Conservation (phyloP, 1,140 invertebrate genomes). For the Calycopis cecrops region DNA sequence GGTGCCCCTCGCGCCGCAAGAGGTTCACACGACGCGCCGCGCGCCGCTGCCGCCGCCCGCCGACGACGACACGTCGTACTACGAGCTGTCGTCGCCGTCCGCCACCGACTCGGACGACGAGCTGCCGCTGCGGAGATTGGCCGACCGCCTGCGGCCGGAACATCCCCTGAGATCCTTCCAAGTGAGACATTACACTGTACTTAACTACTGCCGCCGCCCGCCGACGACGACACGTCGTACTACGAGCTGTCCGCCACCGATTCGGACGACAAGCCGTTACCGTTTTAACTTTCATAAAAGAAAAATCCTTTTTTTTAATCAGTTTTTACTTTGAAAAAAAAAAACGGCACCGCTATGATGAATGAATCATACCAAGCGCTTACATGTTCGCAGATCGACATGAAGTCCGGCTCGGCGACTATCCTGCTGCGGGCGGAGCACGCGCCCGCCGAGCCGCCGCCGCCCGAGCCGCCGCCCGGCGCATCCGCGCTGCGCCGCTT, state of each 20-base stretch:
- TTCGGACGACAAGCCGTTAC: conserved; percentile 52
- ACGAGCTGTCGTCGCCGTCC: conserved; percentile 35
- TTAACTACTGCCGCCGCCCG: conserved; percentile 15
- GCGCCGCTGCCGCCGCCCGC: conserved; percentile 21
- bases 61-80: conserved; percentile 29
- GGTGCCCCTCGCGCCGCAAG: conserved; percentile 88
- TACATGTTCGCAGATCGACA: conserved; percentile 32
- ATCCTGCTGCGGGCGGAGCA: conserved; percentile 50
- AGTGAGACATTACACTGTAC: conserved; percentile 8
- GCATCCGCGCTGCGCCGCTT: conserved; percentile 23
- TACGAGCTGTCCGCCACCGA: conserved; percentile 41
- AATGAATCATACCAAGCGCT: too few species aligned
- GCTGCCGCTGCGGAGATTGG: conserved; percentile 47
- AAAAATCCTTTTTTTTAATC: too few species aligned
- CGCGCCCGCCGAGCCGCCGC: conserved; percentile 35
- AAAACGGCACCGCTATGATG: too few species aligned
- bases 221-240: conserved; percentile 28
- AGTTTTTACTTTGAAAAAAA: too few species aligned
- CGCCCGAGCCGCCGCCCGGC: conserved; percentile 27
- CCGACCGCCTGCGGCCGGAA: conserved; percentile 38
- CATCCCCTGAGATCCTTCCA: conserved; percentile 24
- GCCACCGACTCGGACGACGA: conserved; percentile 54
- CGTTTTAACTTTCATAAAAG: too few species aligned
- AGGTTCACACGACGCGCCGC: conserved; percentile 76
- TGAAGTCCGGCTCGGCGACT: conserved; percentile 43